Evolutionary conservation across 2,113 vertebrate genomes (phyloP).

Genomic region (Bambusicola thoracicus): DNA sequence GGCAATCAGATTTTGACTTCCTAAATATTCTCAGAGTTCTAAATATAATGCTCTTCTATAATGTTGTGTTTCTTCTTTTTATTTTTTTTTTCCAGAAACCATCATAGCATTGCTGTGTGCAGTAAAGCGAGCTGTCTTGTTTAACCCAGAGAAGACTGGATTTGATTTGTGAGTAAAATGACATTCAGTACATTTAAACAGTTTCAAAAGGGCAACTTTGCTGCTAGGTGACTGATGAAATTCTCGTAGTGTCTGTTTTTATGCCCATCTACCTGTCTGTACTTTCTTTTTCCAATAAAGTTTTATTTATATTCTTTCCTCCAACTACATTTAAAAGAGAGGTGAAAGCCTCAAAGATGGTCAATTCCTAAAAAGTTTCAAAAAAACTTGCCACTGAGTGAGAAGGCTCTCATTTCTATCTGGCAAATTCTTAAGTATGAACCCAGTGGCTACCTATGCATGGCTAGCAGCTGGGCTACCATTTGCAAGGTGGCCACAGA

Average conservation of each 20-base stretch:
- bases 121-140: background rate
- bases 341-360: background rate
- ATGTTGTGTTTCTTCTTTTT: background rate
- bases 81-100: background rate
- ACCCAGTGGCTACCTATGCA: too few relatives aligned
- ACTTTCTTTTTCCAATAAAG: background rate
- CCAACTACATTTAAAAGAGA: background rate
- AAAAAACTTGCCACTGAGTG: background rate
- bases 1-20: constrained; percentile 31
- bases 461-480: too few relatives aligned
- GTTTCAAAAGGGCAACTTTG: background rate
- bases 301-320: background rate
- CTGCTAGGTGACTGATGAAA: background rate
- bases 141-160: background rate
- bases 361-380: background rate
- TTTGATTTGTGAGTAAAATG: background rate
- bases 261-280: background rate
- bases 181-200: background rate
- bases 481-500: background rate
- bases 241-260: background rate
- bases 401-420: background rate
- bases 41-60: constrained; percentile 20
- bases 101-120: background rate
- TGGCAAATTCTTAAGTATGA: background rate
- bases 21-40: constrained; percentile 31